A percentile compares a stretch with the other conserved stretches of the same genome.
Conservation (phyloP, 2,113 vertebrate species). For the Chaetodon auriga region DNA sequence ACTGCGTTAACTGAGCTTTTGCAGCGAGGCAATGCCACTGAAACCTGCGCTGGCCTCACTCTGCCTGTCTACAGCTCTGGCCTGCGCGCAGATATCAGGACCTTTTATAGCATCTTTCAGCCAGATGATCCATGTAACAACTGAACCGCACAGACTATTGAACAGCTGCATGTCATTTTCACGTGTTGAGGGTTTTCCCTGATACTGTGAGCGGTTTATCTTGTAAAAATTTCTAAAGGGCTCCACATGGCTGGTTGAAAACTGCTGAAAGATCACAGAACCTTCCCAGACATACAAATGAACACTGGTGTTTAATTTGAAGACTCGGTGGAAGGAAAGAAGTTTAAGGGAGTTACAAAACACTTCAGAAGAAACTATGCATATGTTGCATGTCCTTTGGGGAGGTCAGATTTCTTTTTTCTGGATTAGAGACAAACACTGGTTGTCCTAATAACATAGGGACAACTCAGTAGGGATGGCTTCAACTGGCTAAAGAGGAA, state of each 20-base stretch:
- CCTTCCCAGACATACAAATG: constrained; percentile 22
- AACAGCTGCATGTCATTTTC: constrained; percentile 63
- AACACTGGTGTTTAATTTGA: constrained; percentile 21
- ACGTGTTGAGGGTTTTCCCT: constrained; percentile 42
- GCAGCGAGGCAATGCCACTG: constrained; percentile 29
- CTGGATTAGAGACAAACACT: constrained; percentile 20
- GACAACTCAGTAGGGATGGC: background rate
- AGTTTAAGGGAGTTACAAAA: background rate
- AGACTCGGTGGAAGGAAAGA: constrained; percentile 5
- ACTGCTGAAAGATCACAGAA: constrained; percentile 42
- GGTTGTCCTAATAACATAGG: background rate
- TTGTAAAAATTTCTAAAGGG: constrained; percentile 45
- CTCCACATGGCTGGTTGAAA: constrained; percentile 43
- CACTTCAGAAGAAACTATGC: background rate
- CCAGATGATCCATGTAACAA: constrained; percentile 66
- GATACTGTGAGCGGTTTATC: constrained; percentile 60
- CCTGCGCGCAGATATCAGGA: constrained; percentile 15
- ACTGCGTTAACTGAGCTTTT: constrained; percentile 21
- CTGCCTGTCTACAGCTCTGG: constrained; percentile 23
- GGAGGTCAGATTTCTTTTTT: constrained; percentile 8
- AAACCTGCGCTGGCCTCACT: constrained; percentile 38
- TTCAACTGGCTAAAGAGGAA: background rate
- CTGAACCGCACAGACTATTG: constrained; percentile 15
- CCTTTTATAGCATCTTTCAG: constrained; percentile 63
- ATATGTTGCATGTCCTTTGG: constrained; percentile 12